Conservation (phyloP, 2,797 vertebrate species). For the Myotis findleyi region DNA sequence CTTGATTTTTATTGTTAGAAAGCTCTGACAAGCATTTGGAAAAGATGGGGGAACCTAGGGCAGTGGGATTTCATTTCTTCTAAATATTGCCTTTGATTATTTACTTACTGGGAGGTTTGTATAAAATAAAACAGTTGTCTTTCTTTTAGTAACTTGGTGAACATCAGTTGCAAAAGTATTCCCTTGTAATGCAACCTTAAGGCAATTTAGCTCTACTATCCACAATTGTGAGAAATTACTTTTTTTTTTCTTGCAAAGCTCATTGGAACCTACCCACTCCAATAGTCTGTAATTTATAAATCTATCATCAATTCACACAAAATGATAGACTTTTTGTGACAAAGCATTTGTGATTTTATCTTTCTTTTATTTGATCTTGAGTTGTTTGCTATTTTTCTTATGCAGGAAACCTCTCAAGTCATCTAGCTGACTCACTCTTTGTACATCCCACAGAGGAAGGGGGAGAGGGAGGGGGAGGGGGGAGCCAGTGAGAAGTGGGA, state of each 20-base stretch:
- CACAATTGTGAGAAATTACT: background rate
- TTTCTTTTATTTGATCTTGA: slow-evolving; percentile 29
- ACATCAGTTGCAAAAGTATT: background rate
- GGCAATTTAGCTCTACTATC: background rate
- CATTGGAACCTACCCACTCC: background rate
- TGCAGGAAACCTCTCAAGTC: background rate
- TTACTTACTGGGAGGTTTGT: background rate
- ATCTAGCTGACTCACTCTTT: background rate
- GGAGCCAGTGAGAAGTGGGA: background rate
- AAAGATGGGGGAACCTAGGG: slow-evolving; percentile 43
- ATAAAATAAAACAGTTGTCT: slow-evolving; percentile 33
- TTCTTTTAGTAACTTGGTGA: slow-evolving; percentile 42
- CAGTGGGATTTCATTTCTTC: slow-evolving; percentile 29
- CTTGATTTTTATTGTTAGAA: slow-evolving; percentile 50
- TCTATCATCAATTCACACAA: background rate
- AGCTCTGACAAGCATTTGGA: slow-evolving; percentile 61
- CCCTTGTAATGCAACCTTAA: background rate
- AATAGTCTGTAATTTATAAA: background rate
- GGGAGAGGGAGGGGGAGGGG: background rate
- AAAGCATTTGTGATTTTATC: slow-evolving; percentile 36
- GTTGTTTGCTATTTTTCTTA: background rate
- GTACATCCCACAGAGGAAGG: background rate
- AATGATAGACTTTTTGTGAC: slow-evolving; percentile 18
- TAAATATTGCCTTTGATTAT: slow-evolving; percentile 48
- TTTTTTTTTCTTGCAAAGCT: background rate